These are phyloP conservation scores for Picus viridis DNA, from an alignment of 2,797 vertebrate genomes.

Conservation along the genomic window DNA sequence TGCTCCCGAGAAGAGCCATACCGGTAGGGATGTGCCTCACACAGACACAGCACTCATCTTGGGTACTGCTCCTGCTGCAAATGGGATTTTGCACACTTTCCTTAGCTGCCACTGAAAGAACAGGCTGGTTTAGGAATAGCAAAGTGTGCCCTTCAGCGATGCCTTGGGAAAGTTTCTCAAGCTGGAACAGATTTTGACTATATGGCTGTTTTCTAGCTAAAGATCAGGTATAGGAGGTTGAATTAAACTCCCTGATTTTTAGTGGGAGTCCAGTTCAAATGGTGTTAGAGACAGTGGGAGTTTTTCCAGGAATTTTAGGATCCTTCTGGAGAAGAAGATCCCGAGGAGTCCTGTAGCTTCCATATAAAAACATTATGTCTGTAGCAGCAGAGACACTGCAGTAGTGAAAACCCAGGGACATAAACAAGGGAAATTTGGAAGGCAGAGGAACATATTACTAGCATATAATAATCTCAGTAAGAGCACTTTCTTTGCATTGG, in stretches of 20 bases:
- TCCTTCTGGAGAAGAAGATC: neutral
- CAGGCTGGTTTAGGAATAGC: neutral
- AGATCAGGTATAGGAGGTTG: neutral
- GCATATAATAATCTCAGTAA: neutral
- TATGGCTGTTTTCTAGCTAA: neutral
- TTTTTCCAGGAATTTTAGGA: neutral
- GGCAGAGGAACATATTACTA: neutral
- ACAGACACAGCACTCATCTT: neutral
- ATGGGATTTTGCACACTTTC: neutral
- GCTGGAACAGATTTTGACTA: neutral
- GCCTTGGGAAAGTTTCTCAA: neutral
- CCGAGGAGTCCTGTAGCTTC: neutral
- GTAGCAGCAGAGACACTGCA: neutral
- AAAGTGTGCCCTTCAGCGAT: neutral
- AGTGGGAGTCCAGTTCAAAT: neutral
- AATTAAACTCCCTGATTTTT: neutral
- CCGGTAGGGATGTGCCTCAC: neutral
- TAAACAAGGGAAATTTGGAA: neutral
- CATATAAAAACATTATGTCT: neutral
- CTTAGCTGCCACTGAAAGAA: neutral
- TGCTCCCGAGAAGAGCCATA: neutral
- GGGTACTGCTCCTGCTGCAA: neutral
- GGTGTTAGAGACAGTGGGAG: neutral
- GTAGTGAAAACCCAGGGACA: neutral
- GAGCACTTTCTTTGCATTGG: neutral